Evolutionary conservation across 2,113 vertebrate genomes (phyloP), one percentile per base, ranked within the genome.

Genomic region (Austrofundulus limnaeus): DNA sequence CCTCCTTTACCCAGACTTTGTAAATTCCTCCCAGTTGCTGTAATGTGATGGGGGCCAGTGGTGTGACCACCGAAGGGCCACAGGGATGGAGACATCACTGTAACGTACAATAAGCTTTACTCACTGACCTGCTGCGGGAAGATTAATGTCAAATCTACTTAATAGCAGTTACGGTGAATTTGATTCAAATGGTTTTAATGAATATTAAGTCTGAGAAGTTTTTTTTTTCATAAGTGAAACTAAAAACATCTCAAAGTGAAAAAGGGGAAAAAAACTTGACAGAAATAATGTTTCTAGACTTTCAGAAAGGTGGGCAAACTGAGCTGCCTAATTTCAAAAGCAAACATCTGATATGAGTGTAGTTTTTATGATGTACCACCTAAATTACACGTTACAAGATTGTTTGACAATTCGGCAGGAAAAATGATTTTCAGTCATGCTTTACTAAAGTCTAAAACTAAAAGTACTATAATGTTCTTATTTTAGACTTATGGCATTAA

Each of bases 1-100:
- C 69, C 66, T n/a, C n/a, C 74, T 71, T 84, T 78, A 77, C 69
- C 77, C 81, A 78, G 67, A 85, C 78, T 79, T 53, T 47, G 34
- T 78, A 74, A 86, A 89, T 88, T 90, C 87, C 83, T 88, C 66
- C 23, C 80, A 86, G 84, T 83, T 84, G 86, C 78, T 74, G 84
- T 85, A 88, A 88, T 88, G 77, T 82, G 77, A 87, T 86, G 81
- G 81, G 70, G 80, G 69, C 66, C 69, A 43, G 48, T 71, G 77
- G 80, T 82, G 78, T 77, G 83, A 85, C 70, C 78, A 65, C 9
- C 15, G 63, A 78, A 77, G 70, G 80, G 80, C 84, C 78, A 88
- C 81, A 60, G 56, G 55, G 60, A 66, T 56, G 85, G 85, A 89
- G 87, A 87, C 78, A 77, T 85, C 87, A 72, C 86, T 68, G 82